phyloP scores from a whole-genome alignment of 1,140 invertebrate species.

The Listronotus oregonensis region DNA sequence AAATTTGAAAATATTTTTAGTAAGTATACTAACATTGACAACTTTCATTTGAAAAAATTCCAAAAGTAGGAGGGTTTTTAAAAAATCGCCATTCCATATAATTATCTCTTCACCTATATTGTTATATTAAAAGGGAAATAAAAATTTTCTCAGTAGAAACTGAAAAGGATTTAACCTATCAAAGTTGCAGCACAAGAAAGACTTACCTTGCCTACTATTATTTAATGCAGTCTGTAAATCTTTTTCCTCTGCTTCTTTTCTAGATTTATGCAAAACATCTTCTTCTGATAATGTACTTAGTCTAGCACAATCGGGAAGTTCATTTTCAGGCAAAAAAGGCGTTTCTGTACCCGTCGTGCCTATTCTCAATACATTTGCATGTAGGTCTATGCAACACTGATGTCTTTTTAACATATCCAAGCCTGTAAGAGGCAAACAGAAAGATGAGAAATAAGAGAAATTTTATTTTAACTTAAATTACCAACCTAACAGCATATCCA shows the following conservation, averaged over 20 bases:
- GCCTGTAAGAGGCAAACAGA: conserved; percentile 58
- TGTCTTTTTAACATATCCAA: conserved; percentile 97
- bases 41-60: no score
- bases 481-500: conserved; percentile 89
- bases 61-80: no score
- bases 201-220: conserved; percentile 57
- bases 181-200: background rate
- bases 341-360: conserved; percentile 96
- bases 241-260: conserved; percentile 65
- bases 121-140: no score
- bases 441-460: background rate
- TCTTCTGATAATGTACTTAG: conserved; percentile 51
- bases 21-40: no score
- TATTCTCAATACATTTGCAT: conserved; percentile 85
- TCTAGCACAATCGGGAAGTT: conserved; percentile 68
- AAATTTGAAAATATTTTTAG: no score
- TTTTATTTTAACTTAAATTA: background rate
- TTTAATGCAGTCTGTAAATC: conserved; percentile 67
- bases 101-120: no score
- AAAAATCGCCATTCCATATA: no score
- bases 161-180: no score
- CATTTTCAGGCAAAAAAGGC: conserved; percentile 84
- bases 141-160: no score
- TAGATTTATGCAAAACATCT: conserved; percentile 56
- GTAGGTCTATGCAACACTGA: conserved; percentile 94